A percentile compares a stretch with the other conserved stretches of the same genome.
Conservation (phyloP, 2,888 invertebrate genomes). For the Cataglyphis cursor region DNA sequence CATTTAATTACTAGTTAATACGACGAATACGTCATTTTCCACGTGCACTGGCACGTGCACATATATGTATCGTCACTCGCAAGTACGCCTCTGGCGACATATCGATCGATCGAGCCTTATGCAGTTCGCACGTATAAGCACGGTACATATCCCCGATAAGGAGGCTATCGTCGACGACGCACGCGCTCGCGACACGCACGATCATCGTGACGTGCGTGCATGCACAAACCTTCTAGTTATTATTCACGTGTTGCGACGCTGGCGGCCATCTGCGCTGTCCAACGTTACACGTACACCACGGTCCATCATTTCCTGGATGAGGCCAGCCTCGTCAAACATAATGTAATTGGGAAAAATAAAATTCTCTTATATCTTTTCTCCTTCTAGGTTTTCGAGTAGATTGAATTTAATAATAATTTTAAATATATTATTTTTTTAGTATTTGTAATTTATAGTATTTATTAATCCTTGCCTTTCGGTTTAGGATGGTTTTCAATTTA, state of each 20-base stretch:
- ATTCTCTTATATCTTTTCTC: not conserved
- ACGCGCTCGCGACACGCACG: not conserved
- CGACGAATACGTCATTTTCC: constrained; percentile 46
- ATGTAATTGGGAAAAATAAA: not conserved
- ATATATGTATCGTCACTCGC: constrained; percentile 69
- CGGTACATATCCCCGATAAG: constrained; percentile 65
- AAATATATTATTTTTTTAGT: too few relatives aligned
- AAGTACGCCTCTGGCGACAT: constrained; percentile 36
- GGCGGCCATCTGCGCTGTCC: constrained; percentile 43
- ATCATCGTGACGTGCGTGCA: constrained; percentile 21
- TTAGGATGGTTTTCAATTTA: too few relatives aligned
- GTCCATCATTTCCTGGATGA: constrained; percentile 19
- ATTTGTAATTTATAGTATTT: too few relatives aligned
- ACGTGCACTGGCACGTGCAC: constrained; percentile 64
- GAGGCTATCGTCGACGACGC: constrained; percentile 1
- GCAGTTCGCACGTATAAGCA: constrained; percentile 6
- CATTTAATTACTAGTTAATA: constrained; percentile 19
- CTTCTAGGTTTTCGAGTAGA: not conserved
- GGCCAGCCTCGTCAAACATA: not conserved
- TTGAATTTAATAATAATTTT: constrained; percentile 3
- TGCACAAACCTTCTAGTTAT: constrained; percentile 40
- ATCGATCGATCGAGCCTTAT: constrained; percentile 48
- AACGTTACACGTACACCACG: constrained; percentile 21
- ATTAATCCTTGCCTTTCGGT: too few relatives aligned
- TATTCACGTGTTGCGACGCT: constrained; percentile 54